A percentile compares a stretch with the other conserved stretches of the same genome.
Evolutionary conservation across 1,140 invertebrate genomes (phyloP).

Genomic region (Helicoverpa zea): DNA sequence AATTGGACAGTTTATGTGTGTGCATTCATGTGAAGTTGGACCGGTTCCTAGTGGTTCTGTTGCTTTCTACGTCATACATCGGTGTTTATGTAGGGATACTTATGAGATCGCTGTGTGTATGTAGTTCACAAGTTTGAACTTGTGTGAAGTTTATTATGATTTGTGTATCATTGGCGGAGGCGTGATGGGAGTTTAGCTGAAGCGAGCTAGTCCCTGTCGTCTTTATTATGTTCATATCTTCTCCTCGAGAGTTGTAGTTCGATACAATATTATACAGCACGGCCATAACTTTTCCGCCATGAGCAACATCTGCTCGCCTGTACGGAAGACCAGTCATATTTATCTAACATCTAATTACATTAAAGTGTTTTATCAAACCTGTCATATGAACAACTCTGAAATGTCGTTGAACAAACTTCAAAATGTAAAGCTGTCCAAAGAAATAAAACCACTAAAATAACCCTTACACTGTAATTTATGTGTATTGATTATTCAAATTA

Average conservation of each 20-base stretch:
- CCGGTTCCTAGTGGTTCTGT: slow-evolving; percentile 79
- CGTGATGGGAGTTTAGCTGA: slow-evolving; percentile 75
- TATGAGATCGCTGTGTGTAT: slow-evolving; percentile 66
- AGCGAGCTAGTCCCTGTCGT: slow-evolving; percentile 67
- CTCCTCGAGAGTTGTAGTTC: slow-evolving; percentile 53
- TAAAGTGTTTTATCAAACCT: slow-evolving; percentile 33
- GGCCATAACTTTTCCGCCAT: slow-evolving; percentile 21
- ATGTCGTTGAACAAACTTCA: slow-evolving; percentile 44
- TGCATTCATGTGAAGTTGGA: slow-evolving; percentile 80
- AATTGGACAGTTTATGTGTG: slow-evolving; percentile 80
- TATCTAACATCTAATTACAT: slow-evolving; percentile 26
- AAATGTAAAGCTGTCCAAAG: slow-evolving; percentile 40
- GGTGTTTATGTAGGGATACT: slow-evolving; percentile 72
- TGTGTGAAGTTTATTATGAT: slow-evolving; percentile 82
- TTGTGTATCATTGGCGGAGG: slow-evolving; percentile 76
- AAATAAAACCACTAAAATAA: slow-evolving; percentile 52
- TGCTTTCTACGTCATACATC: slow-evolving; percentile 82
- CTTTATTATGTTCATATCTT: slow-evolving; percentile 71
- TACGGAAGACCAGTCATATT: slow-evolving; percentile 28
- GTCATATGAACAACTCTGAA: slow-evolving; percentile 14
- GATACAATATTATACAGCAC: slow-evolving; percentile 40
- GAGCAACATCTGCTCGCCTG: slow-evolving; percentile 12
- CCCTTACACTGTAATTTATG: slow-evolving; percentile 54
- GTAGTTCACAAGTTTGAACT: slow-evolving; percentile 73
- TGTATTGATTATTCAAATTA: slow-evolving; percentile 58